Percentiles rank a stretch among this genome's conserved stretches.
These are phyloP conservation scores for Leptopterna dolabrata DNA, from an alignment of 2,888 invertebrate species.

Conservation along the genomic window DNA sequence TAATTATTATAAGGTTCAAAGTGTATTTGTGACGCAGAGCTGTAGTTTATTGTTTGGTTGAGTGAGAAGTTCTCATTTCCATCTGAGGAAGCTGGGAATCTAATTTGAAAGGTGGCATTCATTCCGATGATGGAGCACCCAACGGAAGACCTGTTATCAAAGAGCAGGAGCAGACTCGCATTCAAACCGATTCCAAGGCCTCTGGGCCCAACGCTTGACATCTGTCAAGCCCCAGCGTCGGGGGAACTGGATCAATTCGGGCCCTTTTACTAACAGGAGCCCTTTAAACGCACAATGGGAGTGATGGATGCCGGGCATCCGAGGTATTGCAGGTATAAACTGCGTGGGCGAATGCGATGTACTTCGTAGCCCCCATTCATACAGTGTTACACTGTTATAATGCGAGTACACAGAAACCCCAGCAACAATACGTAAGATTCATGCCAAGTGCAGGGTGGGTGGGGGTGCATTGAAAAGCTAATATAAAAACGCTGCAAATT, in stretches of 20 bases:
- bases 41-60: no score
- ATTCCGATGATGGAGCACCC: neutral
- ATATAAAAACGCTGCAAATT: no score
- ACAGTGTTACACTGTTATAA: no score
- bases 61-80: neutral
- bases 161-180: neutral
- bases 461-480: no score
- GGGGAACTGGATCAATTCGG: neutral
- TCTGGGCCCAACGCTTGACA: neutral
- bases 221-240: neutral
- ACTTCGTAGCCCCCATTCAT: no score
- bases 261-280: no score
- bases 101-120: neutral
- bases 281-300: neutral
- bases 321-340: neutral
- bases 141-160: slow-evolving; percentile 1
- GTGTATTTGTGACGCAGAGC: no score
- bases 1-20: no score
- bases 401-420: no score
- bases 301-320: neutral
- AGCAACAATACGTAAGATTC: no score
- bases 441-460: no score
- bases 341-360: neutral
- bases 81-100: neutral
- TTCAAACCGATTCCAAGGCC: neutral